Conservation (phyloP, 2,113 vertebrate species). For the Colistium nudipinnis region DNA sequence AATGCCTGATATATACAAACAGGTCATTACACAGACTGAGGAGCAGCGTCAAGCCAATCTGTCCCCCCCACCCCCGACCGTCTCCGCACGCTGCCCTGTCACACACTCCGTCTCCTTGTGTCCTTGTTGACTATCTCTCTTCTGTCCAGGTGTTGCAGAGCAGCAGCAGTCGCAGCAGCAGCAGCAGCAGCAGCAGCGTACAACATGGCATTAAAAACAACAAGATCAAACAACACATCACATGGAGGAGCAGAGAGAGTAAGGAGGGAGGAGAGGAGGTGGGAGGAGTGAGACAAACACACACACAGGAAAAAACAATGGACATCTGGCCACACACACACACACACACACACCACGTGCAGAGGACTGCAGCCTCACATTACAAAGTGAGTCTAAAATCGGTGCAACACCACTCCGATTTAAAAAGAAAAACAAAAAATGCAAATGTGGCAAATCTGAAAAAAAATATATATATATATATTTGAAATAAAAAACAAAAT, state of each 20-base stretch:
- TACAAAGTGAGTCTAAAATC: no score
- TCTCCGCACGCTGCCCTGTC: conserved; percentile 13
- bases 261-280: conserved; percentile 41
- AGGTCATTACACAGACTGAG: conserved; percentile 41
- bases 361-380: no score
- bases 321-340: background rate
- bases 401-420: no score
- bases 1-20: conserved; percentile 27
- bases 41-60: conserved; percentile 31
- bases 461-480: no score
- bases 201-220: conserved; percentile 39
- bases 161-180: conserved; percentile 12
- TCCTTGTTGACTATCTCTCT: conserved; percentile 6
- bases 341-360: background rate
- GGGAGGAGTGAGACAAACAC: conserved; percentile 38
- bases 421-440: no score
- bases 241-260: conserved; percentile 35
- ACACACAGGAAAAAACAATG: conserved; percentile 29
- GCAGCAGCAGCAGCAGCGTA: background rate
- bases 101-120: conserved; percentile 6
- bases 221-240: conserved; percentile 56
- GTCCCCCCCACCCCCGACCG: conserved; percentile 19
- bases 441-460: no score
- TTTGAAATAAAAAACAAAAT: no score
- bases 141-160: conserved; percentile 48